phyloP scores from a whole-genome alignment of 2,797 vertebrate genomes.

The Parauchenoglanis punctatus region DNA sequence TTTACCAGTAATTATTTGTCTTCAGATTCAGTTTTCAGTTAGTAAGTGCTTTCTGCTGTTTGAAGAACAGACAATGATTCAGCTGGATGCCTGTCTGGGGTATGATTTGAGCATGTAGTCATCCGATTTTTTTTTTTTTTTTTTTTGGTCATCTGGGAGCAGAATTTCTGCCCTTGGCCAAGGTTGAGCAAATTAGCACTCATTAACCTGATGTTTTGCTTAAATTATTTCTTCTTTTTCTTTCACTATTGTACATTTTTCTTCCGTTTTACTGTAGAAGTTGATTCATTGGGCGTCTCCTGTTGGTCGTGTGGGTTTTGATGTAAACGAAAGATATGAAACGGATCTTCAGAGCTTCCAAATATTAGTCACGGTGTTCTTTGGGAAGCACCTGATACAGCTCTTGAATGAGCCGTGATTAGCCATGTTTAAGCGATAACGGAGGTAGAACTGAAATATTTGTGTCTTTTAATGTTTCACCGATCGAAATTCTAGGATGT shows the following conservation, averaged over 20 bases:
- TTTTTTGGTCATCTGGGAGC: neutral
- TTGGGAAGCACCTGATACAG: too few species aligned
- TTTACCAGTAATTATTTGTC: neutral
- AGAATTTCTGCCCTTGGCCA: neutral
- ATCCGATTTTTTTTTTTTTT: neutral
- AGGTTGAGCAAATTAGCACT: constrained; percentile 1
- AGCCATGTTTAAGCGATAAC: neutral
- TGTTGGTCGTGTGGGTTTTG: neutral
- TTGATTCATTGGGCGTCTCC: neutral
- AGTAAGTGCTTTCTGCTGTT: neutral
- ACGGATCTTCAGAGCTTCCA: neutral
- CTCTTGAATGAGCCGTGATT: neutral
- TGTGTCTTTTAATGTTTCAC: neutral
- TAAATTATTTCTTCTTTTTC: neutral
- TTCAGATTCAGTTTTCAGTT: neutral
- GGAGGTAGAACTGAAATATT: neutral
- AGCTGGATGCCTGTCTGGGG: neutral
- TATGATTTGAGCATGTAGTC: constrained; percentile 23
- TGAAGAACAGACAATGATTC: neutral
- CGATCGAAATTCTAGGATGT: neutral
- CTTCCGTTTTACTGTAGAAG: neutral
- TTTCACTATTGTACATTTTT: too few species aligned
- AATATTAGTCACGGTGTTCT: neutral
- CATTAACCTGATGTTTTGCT: neutral
- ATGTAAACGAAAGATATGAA: neutral